Conservation (phyloP, 2,113 vertebrate species). For the Machaerirhynchus nigripectus region DNA sequence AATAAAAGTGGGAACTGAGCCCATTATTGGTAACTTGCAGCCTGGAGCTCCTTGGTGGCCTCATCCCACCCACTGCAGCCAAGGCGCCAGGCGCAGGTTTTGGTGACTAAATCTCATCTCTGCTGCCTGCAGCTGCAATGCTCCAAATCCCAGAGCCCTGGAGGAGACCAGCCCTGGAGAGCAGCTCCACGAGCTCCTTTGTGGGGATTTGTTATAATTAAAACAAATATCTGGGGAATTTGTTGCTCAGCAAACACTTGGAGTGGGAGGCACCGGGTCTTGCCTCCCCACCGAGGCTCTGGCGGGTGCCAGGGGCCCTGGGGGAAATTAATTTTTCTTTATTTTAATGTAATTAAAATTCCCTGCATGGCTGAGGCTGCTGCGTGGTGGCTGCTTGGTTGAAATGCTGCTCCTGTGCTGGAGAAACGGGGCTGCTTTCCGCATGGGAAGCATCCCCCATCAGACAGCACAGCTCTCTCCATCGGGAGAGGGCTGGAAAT, state of each 20-base stretch:
- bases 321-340: constrained; percentile 8
- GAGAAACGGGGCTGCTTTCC: not conserved
- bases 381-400: rapidly evolving
- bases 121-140: not conserved
- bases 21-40: not conserved
- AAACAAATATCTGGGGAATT: constrained; percentile 37
- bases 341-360: constrained; percentile 36
- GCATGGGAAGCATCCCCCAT: not conserved
- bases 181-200: not conserved
- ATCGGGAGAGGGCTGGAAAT: not conserved
- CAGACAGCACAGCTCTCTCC: not conserved
- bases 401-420: not conserved
- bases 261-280: not conserved
- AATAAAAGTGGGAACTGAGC: not conserved
- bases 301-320: not conserved
- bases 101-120: not conserved
- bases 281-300: not conserved
- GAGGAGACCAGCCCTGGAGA: not conserved
- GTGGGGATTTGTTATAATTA: constrained; percentile 23
- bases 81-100: not conserved
- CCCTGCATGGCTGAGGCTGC: not conserved
- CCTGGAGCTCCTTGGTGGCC: not conserved
- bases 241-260: constrained; percentile 6
- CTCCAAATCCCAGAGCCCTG: not conserved
- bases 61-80: not conserved